Evolutionary conservation across 2,888 invertebrate species (phyloP).

Genomic region (Drosophila helvetica): DNA sequence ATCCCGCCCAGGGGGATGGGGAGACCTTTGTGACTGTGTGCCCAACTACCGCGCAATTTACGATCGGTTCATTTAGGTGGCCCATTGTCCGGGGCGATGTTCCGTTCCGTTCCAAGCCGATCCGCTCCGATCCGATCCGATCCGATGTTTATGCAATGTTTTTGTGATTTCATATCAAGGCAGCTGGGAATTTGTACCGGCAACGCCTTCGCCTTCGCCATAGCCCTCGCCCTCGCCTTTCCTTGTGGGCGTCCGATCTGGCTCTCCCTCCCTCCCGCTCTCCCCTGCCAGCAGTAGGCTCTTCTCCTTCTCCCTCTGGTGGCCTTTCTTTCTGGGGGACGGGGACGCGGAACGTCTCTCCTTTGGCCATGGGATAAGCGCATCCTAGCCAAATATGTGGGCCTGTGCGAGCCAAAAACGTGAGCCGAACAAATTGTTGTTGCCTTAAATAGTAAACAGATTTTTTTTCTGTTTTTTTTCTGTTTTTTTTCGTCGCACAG

Average conservation of each 20-base stretch:
- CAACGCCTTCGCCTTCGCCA: conserved; percentile 40
- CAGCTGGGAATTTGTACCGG: conserved; percentile 62
- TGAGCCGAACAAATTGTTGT: conserved; percentile 70
- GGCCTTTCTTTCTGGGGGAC: background rate
- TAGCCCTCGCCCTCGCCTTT: conserved; percentile 40
- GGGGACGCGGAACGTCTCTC: background rate
- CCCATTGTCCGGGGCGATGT: conserved; percentile 62
- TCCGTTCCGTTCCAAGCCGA: conserved; percentile 3
- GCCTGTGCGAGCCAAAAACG: conserved; percentile 48
- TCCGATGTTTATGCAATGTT: conserved; percentile 68
- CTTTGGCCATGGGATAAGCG: conserved; percentile 18
- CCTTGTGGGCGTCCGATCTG: conserved; percentile 58
- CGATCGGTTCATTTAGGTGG: conserved; percentile 73
- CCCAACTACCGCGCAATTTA: conserved; percentile 70
- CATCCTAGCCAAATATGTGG: conserved; percentile 55
- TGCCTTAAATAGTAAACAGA: conserved; percentile 64
- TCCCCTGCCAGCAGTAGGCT: background rate
- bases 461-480: conserved; percentile 37
- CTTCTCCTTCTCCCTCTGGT: conserved; percentile 1
- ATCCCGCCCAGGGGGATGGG: background rate
- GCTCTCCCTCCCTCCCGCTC: background rate
- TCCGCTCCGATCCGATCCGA: conserved; percentile 10
- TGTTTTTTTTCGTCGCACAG: conserved; percentile 7
- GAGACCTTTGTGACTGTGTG: conserved; percentile 43
- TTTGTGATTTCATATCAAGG: conserved; percentile 66